Evolutionary conservation across 2,888 invertebrate species (phyloP).

Genomic region (Pachycephus smyrnensis): DNA sequence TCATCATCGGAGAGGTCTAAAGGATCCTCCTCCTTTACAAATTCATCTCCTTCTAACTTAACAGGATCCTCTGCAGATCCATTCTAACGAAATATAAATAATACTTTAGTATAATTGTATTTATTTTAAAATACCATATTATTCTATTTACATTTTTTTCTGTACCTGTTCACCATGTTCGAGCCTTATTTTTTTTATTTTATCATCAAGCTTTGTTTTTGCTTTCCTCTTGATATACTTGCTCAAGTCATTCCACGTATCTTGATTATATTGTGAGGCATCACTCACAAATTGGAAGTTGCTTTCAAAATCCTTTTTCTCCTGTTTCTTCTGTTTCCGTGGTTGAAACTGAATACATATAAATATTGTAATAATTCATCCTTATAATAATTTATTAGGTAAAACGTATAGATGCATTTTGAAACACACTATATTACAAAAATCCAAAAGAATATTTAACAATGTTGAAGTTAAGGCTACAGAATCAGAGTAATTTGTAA

Average conservation of each 20-base stretch:
- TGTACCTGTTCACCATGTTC: constrained; percentile 69
- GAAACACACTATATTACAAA: not conserved
- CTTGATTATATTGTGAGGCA: constrained; percentile 83
- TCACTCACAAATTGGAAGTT: constrained; percentile 85
- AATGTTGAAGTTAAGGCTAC: constrained; percentile 7
- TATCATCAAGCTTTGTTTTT: constrained; percentile 85
- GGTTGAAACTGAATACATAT: constrained; percentile 79
- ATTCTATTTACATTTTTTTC: constrained; percentile 56
- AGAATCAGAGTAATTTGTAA: constrained; percentile 21
- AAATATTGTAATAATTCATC: not conserved
- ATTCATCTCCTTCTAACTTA: constrained; percentile 36
- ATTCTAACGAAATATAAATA: constrained; percentile 32
- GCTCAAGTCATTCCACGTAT: constrained; percentile 83
- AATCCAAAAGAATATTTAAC: constrained; percentile 1
- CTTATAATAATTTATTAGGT: not conserved
- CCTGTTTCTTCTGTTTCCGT: constrained; percentile 79
- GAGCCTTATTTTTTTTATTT: constrained; percentile 76
- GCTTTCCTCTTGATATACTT: constrained; percentile 85
- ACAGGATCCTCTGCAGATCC: constrained; percentile 50
- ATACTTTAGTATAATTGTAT: not conserved
- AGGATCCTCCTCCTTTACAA: constrained; percentile 65
- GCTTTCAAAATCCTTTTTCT: constrained; percentile 82
- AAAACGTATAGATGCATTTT: not conserved
- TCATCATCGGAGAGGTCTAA: constrained; percentile 84
- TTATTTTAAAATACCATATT: constrained; percentile 4